phyloP scores from a whole-genome alignment of 2,113 vertebrate genomes.

The Cranoglanis bouderius region DNA sequence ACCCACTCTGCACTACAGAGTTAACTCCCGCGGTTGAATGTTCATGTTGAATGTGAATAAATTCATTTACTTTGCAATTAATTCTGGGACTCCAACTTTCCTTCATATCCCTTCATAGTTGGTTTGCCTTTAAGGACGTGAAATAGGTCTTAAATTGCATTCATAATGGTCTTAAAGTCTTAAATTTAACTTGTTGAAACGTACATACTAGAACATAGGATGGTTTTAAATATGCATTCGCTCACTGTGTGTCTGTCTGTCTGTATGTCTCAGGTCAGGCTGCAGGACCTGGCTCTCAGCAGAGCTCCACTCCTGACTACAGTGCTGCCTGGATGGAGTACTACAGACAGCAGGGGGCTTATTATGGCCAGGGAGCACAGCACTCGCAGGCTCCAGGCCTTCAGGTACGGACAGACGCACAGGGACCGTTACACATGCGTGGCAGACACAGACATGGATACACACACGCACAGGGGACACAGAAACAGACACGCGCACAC shows the following conservation, averaged over 20 bases:
- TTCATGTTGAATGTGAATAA: too few relatives aligned
- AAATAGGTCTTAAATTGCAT: too few relatives aligned
- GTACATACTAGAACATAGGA: too few relatives aligned
- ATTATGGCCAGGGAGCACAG: slow-evolving; percentile 91
- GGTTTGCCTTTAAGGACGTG: too few relatives aligned
- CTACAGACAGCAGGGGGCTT: slow-evolving; percentile 94
- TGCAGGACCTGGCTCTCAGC: slow-evolving; percentile 85
- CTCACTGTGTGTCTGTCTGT: background rate
- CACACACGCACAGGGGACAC: background rate
- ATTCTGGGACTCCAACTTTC: too few relatives aligned
- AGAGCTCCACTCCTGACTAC: slow-evolving; percentile 92
- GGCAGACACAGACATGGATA: background rate
- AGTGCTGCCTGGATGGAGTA: slow-evolving; percentile 95
- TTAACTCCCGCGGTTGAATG: too few relatives aligned
- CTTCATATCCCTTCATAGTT: too few relatives aligned
- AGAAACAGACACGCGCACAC: background rate
- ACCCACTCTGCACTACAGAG: too few relatives aligned
- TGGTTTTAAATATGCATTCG: background rate
- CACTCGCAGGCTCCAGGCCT: slow-evolving; percentile 89
- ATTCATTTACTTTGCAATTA: too few relatives aligned
- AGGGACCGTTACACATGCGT: background rate
- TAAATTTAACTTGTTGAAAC: too few relatives aligned
- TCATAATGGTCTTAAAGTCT: too few relatives aligned
- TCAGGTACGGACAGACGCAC: slow-evolving; percentile 76
- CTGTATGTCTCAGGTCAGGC: slow-evolving; percentile 80